Evolutionary conservation across 2,113 vertebrate genomes (phyloP), one percentile per base, ranked within the genome.

Genomic region (Elaphurus davidianus): DNA sequence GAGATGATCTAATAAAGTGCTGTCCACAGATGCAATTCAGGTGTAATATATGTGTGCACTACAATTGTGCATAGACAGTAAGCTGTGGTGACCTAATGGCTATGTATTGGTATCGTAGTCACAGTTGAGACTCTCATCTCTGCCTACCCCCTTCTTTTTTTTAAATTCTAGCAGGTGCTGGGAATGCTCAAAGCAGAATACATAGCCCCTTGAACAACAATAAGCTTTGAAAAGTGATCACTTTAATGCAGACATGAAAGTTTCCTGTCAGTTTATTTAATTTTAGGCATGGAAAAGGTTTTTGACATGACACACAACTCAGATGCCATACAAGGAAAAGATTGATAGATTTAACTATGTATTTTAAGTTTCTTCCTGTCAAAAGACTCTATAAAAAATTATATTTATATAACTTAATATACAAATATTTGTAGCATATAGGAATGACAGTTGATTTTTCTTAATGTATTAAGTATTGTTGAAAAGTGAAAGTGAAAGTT

Each of bases 191-290:
- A 83, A 92, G 85, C 28, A 78, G 91, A 90, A 62, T 60, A n/a
- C 27, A 45, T 78, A 95, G 59, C 52, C 21, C n/a, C 60, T 71
- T 83, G 79, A 93, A 82, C 23, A 87, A 83, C 86, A 93, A 1
- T 64, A 14, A 67, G 43, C 87, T 96, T 95, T 97, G 97, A 96
- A 96, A 97, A 95, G 16, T 85, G 87, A 97, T 97, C 40, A 59
- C 71, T 78, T 90, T 52, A 92, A 82, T 91, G 76, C 87, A 92
- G 47, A 36, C 30, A 0, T 82, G 59, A 90, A 88, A 85, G 88
- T 60, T 55, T 64, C 67, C 55, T 86, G 28, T 83, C 52, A 94
- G 60, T 82, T 96, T 95, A 71, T 52, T 94, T 85, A 50, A 30
- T 90, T 94, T 92, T 88, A 76, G 40, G 28, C 23, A 27, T 94